A percentile compares a stretch with the other conserved stretches of the same genome.
These are phyloP conservation scores for Lepidocyrtoides sp. DNA, from an alignment of 2,888 invertebrate genomes.

Conservation along the genomic window DNA sequence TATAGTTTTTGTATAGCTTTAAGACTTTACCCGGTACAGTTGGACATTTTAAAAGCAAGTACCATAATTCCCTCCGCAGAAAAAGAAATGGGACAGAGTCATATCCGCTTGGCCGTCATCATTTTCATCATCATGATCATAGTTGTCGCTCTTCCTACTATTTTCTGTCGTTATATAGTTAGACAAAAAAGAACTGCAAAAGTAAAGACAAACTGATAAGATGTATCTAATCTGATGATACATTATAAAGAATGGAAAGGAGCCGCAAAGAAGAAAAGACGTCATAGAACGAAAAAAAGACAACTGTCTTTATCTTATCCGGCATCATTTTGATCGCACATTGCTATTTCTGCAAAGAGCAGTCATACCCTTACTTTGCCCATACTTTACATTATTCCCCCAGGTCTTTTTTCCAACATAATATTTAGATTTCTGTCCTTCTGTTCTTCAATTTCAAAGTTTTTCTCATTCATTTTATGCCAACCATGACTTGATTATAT, in stretches of 20 bases:
- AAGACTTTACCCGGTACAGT: not conserved
- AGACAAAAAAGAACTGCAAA: not conserved
- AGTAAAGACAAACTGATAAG: not conserved
- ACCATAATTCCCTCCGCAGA: constrained; percentile 42
- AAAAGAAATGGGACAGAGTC: constrained; percentile 67
- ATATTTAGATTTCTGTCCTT: not conserved
- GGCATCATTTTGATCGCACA: constrained; percentile 26
- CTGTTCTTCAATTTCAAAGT: constrained; percentile 36
- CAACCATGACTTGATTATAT: not conserved
- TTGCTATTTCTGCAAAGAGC: not conserved
- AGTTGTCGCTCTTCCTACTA: constrained; percentile 19
- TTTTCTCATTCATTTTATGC: not conserved
- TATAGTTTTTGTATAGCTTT: too few species aligned
- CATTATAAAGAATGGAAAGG: constrained; percentile 5
- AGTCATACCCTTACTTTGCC: not conserved
- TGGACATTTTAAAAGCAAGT: constrained; percentile 46
- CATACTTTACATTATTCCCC: constrained; percentile 50
- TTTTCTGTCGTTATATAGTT: not conserved
- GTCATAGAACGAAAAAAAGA: too few species aligned
- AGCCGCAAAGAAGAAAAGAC: constrained; percentile 5
- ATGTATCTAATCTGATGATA: constrained; percentile 28
- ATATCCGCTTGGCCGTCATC: constrained; percentile 65
- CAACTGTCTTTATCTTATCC: constrained; percentile 62
- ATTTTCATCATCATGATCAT: constrained; percentile 48
- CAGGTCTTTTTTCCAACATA: constrained; percentile 48